Percentiles rank a stretch among this genome's conserved stretches.
Conservation (phyloP, 2,797 vertebrate genomes). For the Hydrolagus colliei region DNA sequence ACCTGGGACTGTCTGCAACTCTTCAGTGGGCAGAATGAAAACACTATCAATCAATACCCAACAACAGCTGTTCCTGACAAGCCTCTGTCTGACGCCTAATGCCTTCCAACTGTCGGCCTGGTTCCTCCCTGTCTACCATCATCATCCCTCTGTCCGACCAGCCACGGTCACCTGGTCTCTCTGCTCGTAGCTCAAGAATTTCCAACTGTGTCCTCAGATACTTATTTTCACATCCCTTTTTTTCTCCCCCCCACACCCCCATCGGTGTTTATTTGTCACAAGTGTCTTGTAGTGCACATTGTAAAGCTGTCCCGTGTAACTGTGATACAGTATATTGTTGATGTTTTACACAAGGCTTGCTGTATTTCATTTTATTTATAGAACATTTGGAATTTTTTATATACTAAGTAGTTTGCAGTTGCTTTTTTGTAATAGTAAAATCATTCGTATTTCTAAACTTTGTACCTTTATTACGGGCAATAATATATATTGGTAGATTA, state of each 20-base stretch:
- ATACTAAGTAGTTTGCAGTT: constrained; percentile 56
- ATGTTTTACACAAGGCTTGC: constrained; percentile 50
- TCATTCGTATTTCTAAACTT: constrained; percentile 65
- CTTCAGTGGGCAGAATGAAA: constrained; percentile 72
- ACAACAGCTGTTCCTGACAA: constrained; percentile 92
- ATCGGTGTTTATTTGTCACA: constrained; percentile 53
- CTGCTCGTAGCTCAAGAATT: constrained; percentile 32
- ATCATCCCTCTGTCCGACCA: constrained; percentile 40
- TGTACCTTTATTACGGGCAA: constrained; percentile 59
- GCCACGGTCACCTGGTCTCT: constrained; percentile 39
- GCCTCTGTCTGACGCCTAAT: constrained; percentile 85
- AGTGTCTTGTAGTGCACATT: constrained; percentile 58
- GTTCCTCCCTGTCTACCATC: constrained; percentile 67
- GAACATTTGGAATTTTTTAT: constrained; percentile 62
- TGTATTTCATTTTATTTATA: constrained; percentile 62
- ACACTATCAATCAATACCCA: constrained; percentile 88
- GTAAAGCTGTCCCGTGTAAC: constrained; percentile 48
- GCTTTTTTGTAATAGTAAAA: constrained; percentile 64
- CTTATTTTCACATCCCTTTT: constrained; percentile 40
- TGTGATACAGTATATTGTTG: constrained; percentile 48
- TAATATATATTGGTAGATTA: constrained; percentile 43
- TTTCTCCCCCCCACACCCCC: not conserved
- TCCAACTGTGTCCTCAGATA: constrained; percentile 41
- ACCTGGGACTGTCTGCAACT: constrained; percentile 57
- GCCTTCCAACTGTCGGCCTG: constrained; percentile 81